A percentile compares a stretch with the other conserved stretches of the same genome.
phyloP scores from a whole-genome alignment of 2,113 vertebrate genomes.

The Lonchura striata region DNA sequence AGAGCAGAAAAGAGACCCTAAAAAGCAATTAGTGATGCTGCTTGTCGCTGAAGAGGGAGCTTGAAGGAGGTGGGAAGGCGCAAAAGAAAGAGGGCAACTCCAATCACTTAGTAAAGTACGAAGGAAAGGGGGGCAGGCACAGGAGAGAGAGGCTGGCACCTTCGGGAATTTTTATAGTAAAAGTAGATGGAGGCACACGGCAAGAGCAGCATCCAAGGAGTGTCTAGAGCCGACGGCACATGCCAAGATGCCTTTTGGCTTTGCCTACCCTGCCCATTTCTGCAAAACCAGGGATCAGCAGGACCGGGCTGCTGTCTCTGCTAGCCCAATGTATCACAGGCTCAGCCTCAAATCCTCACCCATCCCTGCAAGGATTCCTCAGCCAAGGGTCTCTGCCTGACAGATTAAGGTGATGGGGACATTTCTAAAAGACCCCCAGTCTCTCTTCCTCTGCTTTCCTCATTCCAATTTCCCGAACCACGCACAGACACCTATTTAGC shows the following conservation, averaged over 20 bases:
- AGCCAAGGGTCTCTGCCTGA: background rate
- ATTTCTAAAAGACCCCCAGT: background rate
- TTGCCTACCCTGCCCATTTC: background rate
- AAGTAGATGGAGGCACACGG: slow-evolving; percentile 18
- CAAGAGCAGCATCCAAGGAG: background rate
- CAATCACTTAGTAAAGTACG: slow-evolving; percentile 54
- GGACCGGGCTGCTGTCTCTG: background rate
- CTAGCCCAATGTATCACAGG: accelerated
- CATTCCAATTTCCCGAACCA: background rate
- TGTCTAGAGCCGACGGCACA: background rate
- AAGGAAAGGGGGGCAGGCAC: background rate
- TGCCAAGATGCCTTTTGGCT: slow-evolving; percentile 23
- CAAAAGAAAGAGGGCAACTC: slow-evolving; percentile 39
- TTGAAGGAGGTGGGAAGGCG: slow-evolving; percentile 43
- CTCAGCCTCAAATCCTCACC: background rate
- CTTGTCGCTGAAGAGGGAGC: slow-evolving; percentile 74
- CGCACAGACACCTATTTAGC: background rate
- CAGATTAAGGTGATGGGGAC: accelerated
- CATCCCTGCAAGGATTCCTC: background rate
- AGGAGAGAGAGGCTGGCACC: background rate
- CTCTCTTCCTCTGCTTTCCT: background rate
- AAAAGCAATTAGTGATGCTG: slow-evolving; percentile 85
- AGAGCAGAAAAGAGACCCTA: slow-evolving; percentile 76
- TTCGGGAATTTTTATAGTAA: slow-evolving; percentile 1
- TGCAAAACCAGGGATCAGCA: background rate